A percentile compares a stretch with the other conserved stretches of the same genome.
Conservation (phyloP, 1,140 invertebrate genomes). For the Neodiprion lecontei region DNA sequence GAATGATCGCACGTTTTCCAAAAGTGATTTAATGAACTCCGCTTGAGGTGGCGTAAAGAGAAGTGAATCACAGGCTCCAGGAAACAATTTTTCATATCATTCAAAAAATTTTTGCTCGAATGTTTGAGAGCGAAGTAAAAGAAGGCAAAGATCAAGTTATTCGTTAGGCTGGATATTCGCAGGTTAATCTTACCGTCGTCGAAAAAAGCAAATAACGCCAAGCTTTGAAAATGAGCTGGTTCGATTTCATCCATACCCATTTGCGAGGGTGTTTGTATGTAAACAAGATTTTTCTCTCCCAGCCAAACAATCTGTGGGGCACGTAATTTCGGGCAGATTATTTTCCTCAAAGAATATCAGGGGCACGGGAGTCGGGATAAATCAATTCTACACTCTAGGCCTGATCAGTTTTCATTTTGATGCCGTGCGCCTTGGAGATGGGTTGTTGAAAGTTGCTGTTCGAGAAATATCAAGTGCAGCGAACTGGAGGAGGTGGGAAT, state of each 20-base stretch:
- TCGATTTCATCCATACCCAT: no score
- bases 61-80: no score
- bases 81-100: no score
- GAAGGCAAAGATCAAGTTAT: not conserved
- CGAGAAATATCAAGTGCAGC: conserved; percentile 12
- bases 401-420: conserved; percentile 10
- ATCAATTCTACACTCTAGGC: conserved; percentile 8
- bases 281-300: not conserved
- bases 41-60: no score
- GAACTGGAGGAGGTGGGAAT: conserved; percentile 12
- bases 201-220: no score
- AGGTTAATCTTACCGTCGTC: not conserved
- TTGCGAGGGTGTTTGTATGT: no score
- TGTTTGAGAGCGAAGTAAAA: not conserved
- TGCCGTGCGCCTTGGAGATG: not conserved
- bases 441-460: not conserved
- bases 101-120: not conserved
- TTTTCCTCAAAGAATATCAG: conserved; percentile 9
- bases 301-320: not conserved
- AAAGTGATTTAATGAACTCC: no score
- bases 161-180: not conserved
- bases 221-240: no score
- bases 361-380: not conserved
- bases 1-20: no score
- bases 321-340: not conserved